Evolutionary conservation across 2,888 invertebrate genomes (phyloP).

Genomic region (Cyrtodaria siliqua): DNA sequence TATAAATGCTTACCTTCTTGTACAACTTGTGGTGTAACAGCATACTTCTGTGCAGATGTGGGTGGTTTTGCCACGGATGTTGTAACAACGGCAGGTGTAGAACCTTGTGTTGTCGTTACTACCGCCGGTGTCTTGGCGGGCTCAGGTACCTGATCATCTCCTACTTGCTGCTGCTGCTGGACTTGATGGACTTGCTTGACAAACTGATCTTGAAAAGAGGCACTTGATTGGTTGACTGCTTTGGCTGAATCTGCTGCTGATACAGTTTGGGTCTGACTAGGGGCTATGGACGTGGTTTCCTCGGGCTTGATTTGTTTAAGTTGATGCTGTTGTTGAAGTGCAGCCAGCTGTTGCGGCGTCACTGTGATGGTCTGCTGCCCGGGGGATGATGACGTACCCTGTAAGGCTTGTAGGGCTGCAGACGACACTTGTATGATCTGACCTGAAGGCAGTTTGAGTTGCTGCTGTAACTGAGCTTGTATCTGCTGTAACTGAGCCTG

Average conservation of each 20-base stretch:
- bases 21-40: slow-evolving; percentile 96
- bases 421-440: slow-evolving; percentile 50
- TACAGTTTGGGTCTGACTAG: slow-evolving; percentile 39
- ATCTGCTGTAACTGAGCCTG: slow-evolving; percentile 83
- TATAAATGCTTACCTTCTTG: slow-evolving; percentile 96
- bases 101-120: slow-evolving; percentile 44
- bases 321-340: slow-evolving; percentile 59
- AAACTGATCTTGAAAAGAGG: slow-evolving; percentile 34
- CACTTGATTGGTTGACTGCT: neutral
- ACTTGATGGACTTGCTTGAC: slow-evolving; percentile 41
- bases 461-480: slow-evolving; percentile 65
- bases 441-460: slow-evolving; percentile 64
- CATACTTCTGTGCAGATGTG: slow-evolving; percentile 89
- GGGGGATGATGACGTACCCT: slow-evolving; percentile 7
- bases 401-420: slow-evolving; percentile 19
- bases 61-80: slow-evolving; percentile 6
- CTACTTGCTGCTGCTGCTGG: neutral
- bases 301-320: slow-evolving; percentile 36
- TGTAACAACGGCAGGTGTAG: too few relatives aligned
- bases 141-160: neutral
- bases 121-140: slow-evolving; percentile 40
- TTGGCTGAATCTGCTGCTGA: slow-evolving; percentile 59
- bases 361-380: slow-evolving; percentile 54
- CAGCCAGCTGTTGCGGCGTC: slow-evolving; percentile 60
- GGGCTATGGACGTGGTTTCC: neutral